phyloP scores from a whole-genome alignment of 1,140 invertebrate genomes.

The Drosophila carrolli region DNA sequence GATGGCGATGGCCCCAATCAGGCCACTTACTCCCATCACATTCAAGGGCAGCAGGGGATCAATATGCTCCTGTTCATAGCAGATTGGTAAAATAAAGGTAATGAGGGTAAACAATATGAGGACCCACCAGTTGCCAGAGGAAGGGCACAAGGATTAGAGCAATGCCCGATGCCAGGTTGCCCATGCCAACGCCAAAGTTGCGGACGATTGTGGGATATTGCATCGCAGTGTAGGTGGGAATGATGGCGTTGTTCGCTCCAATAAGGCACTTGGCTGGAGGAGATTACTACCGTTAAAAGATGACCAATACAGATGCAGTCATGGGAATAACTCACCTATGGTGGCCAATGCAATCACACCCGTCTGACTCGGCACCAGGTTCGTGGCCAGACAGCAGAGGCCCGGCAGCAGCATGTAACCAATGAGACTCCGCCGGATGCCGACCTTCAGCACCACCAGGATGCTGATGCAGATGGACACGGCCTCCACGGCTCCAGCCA shows the following conservation, averaged over 20 bases:
- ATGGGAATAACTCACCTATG: conserved; percentile 78
- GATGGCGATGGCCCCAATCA: conserved; percentile 87
- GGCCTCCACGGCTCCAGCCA: conserved; percentile 88
- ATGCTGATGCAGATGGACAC: conserved; percentile 89
- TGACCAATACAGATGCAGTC: neutral
- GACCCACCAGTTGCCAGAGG: conserved; percentile 89
- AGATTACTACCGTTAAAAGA: neutral
- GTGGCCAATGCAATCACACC: conserved; percentile 86
- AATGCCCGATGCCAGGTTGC: conserved; percentile 89
- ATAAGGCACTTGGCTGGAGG: conserved; percentile 88
- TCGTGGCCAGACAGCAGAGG: conserved; percentile 87
- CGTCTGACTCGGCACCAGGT: conserved; percentile 85
- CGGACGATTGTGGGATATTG: conserved; percentile 90
- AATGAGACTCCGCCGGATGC: conserved; percentile 88
- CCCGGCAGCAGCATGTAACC: conserved; percentile 88
- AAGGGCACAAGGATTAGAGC: conserved; percentile 89
- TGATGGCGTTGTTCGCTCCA: conserved; percentile 89
- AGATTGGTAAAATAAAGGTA: neutral
- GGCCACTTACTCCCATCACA: conserved; percentile 87
- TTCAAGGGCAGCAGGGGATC: conserved; percentile 87
- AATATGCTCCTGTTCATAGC: conserved; percentile 74
- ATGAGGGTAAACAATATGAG: neutral
- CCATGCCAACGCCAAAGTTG: conserved; percentile 90
- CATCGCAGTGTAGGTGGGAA: conserved; percentile 90
- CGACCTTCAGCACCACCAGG: conserved; percentile 88